Evolutionary conservation across 2,888 invertebrate species (phyloP).

Genomic region (Orthosia gothica): DNA sequence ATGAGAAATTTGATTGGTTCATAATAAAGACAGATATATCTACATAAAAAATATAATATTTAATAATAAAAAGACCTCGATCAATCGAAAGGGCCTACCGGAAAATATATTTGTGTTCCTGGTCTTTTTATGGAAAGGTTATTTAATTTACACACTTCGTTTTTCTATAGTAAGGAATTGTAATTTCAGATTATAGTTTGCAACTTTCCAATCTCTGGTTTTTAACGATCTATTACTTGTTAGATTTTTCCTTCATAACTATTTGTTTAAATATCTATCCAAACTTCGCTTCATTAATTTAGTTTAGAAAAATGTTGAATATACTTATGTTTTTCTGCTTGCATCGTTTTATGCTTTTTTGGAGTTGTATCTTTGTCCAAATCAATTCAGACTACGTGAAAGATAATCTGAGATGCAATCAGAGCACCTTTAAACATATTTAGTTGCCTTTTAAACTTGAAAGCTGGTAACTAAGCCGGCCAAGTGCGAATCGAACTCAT

Average conservation of each 20-base stretch:
- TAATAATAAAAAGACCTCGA: not conserved
- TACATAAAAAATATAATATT: not conserved
- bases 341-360: too few species aligned
- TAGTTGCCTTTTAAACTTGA: too few species aligned
- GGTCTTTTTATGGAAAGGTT: not conserved
- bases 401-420: too few species aligned
- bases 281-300: not conserved
- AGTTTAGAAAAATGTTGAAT: not conserved
- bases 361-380: too few species aligned
- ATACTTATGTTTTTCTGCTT: not conserved
- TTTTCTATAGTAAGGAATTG: not conserved
- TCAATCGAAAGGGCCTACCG: not conserved
- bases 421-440: too few species aligned
- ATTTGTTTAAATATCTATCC: not conserved
- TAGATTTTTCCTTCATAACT: not conserved
- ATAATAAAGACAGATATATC: not conserved
- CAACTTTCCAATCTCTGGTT: too few species aligned
- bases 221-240: not conserved
- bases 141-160: not conserved
- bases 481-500: too few species aligned
- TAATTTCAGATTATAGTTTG: not conserved
- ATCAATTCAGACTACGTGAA: too few species aligned
- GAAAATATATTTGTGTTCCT: not conserved
- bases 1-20: conserved; percentile 35
- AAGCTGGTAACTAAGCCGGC: too few species aligned